Base-by-base conservation (phyloP, 2,888 invertebrate genomes). In the Aproaerema taeniolella region DNA sequence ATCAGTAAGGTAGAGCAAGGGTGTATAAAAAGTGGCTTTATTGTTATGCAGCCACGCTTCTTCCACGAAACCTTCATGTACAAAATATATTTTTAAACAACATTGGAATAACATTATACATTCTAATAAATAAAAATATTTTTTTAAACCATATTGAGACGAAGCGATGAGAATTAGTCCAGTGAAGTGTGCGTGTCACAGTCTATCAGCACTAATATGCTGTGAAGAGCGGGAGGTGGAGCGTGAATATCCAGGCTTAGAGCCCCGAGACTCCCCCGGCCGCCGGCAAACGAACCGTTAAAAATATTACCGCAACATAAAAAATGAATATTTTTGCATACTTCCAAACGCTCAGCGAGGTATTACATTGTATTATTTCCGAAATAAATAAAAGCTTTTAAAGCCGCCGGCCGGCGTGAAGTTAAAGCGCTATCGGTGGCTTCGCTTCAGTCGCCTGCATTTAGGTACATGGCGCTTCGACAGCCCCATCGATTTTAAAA, bases 301-400 rank as follows among this genome's bases (percentile, higher is more conserved):
- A 69, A 76, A 79, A 74, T 77, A 74, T 75, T 71, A 72, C 62
- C 61, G 63, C 58, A 55, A 52, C 57, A 64, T 77, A 82, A 83
- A 83, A 83, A 78, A 69, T 71, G 69, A 72, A 81, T 80, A 81
- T 79, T 81, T 83, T 78, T 80, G 73, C 81, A 82, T 81, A 78
- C 67, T 63, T 64, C 58, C 65, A 52, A 53, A 54, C 65, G 53
- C 55, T 55, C 46, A 50, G 47, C 59, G 61, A 62, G 65, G 73
- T 67, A 76, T 80, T 78, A 82, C 76, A 68, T 57, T 70, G 78
- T 80, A 78, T 80, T 82, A 80, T 78, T 80, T 76, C 71, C 76
- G 66, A 67, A 64, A 69, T 72, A 71, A 80, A 76, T 78, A 74
- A 85, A 83, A 83, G 85, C 85, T 86, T 86, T 85, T 83, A 76